Evolutionary conservation across 1,140 invertebrate genomes (phyloP), one percentile per base, ranked within the genome.

Genomic region (Pectinophora gossypiella): DNA sequence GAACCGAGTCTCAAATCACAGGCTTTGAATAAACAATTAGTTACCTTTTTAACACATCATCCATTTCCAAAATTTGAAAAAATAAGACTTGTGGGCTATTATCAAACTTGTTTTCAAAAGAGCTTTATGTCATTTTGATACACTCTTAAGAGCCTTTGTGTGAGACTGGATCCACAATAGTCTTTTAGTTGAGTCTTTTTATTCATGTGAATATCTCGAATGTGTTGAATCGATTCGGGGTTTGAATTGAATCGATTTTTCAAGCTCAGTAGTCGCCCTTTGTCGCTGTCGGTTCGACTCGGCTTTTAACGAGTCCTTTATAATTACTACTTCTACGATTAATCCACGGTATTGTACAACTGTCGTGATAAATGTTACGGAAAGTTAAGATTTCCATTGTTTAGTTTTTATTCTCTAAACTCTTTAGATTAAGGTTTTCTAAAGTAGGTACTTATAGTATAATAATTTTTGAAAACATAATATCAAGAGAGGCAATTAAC

Each of bases 51-150:
- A 86, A 86, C 83, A 84, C 83, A 72, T 85, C 79, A 82, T 85
- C 76, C 76, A 84, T 85, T 84, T 76, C 55, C 61, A 68, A 72
- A 79, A 70, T 51, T 43, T 45, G 51, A 59, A 68, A 84, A 81
- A 73, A 76, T 64, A 63, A 73, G 68, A 80, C 74, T 78, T 75
- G 64, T 81, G 77, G 73, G 48, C 79, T 72, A 75, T 81, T 84
- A 80, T 75, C 9, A 64, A 68, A 65, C 58, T 54, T 68, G 76
- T 83, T 81, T 79, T 73, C 67, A 74, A 75, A 77, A 76, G 74
- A 68, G 72, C 74, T 85, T 85, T 85, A 84, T 86, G 81, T 85
- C 77, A 75, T 85, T 85, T 87, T 87, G 81, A 85, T 87, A 78
- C 73, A 83, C 76, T 82, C 68, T 64, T 59, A 66, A 76, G 57